Evolutionary conservation across 2,113 vertebrate species (phyloP).

Genomic region (Otus sunia): DNA sequence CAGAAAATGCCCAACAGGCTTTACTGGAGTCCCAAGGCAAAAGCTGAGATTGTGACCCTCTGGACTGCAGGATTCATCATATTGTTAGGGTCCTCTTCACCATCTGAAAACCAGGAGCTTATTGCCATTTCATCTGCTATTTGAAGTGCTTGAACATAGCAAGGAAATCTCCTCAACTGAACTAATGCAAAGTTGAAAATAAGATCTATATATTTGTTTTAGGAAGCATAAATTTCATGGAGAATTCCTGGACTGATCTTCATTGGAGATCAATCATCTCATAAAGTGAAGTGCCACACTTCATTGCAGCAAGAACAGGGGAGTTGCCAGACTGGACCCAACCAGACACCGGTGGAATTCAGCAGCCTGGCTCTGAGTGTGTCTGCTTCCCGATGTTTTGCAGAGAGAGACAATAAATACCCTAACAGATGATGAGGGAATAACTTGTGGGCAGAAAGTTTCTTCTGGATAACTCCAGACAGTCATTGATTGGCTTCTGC

Average conservation of each 20-base stretch:
- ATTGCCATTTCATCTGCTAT: not conserved
- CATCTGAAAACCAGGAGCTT: not conserved
- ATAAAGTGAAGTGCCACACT: not conserved
- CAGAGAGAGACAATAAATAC: not conserved
- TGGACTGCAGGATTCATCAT: not conserved
- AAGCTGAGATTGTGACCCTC: not conserved
- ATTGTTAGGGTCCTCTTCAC: not conserved
- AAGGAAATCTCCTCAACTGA: not conserved
- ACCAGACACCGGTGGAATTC: not conserved
- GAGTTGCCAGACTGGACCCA: not conserved
- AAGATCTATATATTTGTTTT: not conserved
- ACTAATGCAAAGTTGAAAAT: not conserved
- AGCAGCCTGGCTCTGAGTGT: not conserved
- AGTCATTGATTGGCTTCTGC: conserved; percentile 52
- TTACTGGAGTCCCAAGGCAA: not conserved
- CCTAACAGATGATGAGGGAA: not conserved
- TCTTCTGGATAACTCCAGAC: conserved; percentile 21
- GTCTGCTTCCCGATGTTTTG: not conserved
- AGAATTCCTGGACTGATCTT: not conserved
- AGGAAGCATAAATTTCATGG: not conserved
- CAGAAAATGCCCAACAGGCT: not conserved
- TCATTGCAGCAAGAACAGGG: not conserved
- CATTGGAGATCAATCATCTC: conserved; percentile 20
- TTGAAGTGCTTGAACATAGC: not conserved
- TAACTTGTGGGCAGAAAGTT: conserved; percentile 11